A percentile compares a stretch with the other conserved stretches of the same genome.
These are phyloP conservation scores for Patella vulgata DNA, from an alignment of 1,140 invertebrate species.

Conservation along the genomic window DNA sequence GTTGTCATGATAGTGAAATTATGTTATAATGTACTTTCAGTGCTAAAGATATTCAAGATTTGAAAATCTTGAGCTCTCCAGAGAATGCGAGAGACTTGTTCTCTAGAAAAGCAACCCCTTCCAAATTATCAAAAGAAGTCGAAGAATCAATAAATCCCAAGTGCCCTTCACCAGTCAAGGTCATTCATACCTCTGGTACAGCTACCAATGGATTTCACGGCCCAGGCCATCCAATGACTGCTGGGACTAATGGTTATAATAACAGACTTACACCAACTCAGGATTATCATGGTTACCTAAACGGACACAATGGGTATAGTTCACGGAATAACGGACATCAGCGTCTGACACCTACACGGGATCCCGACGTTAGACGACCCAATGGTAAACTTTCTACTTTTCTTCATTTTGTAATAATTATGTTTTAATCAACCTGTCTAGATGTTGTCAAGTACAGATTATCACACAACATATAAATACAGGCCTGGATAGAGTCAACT, in stretches of 20 bases:
- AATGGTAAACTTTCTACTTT: no score
- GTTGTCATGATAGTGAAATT: no score
- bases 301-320: no score
- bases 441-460: no score
- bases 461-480: no score
- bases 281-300: no score
- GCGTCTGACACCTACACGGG: slow-evolving; percentile 30
- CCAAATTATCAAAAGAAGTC: slow-evolving; percentile 46
- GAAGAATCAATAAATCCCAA: slow-evolving; percentile 29
- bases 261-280: no score
- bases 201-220: slow-evolving; percentile 7
- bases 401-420: no score
- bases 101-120: slow-evolving; percentile 43
- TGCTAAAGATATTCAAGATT: slow-evolving; percentile 72
- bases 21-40: no score
- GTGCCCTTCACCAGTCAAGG: slow-evolving; percentile 48
- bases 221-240: slow-evolving; percentile 1
- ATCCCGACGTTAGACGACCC: slow-evolving; percentile 1
- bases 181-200: slow-evolving; percentile 28
- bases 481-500: no score
- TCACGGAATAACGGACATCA: slow-evolving; percentile 4
- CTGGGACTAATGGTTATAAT: neutral
- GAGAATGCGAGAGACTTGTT: slow-evolving; percentile 67
- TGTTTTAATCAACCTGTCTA: no score
- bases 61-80: slow-evolving; percentile 73